These are phyloP conservation scores for Timandra comae DNA, from an alignment of 2,888 invertebrate genomes.

Conservation along the genomic window DNA sequence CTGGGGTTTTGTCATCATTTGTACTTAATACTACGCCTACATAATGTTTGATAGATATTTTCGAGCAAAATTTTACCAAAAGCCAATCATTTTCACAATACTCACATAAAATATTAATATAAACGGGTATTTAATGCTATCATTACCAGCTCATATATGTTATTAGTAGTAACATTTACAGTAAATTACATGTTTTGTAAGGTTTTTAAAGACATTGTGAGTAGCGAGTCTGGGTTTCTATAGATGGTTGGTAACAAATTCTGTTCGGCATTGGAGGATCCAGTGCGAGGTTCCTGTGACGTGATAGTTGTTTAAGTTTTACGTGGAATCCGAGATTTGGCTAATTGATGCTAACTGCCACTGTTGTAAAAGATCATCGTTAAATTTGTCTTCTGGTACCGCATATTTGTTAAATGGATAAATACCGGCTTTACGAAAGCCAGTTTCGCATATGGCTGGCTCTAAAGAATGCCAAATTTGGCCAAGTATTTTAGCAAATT, in stretches of 20 bases:
- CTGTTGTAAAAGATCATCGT: neutral
- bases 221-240: constrained; percentile 5
- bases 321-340: too few relatives aligned
- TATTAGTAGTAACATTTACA: too few relatives aligned
- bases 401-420: constrained; percentile 20
- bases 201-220: constrained; percentile 6
- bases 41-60: constrained; percentile 8
- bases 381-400: constrained; percentile 16
- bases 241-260: too few relatives aligned
- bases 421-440: constrained; percentile 19
- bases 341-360: too few relatives aligned
- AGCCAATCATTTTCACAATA: constrained; percentile 11
- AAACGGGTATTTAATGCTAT: too few relatives aligned
- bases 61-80: constrained; percentile 10
- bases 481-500: constrained; percentile 21
- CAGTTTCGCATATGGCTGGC: constrained; percentile 14
- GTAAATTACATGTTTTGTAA: too few relatives aligned
- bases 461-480: constrained; percentile 21
- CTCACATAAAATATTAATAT: too few relatives aligned
- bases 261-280: too few relatives aligned
- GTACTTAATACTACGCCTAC: constrained; percentile 9
- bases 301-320: too few relatives aligned
- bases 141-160: too few relatives aligned
- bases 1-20: constrained; percentile 9
- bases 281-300: too few relatives aligned